These are phyloP conservation scores for Falco punctatus DNA, from an alignment of 2,113 vertebrate species.

Conservation along the genomic window DNA sequence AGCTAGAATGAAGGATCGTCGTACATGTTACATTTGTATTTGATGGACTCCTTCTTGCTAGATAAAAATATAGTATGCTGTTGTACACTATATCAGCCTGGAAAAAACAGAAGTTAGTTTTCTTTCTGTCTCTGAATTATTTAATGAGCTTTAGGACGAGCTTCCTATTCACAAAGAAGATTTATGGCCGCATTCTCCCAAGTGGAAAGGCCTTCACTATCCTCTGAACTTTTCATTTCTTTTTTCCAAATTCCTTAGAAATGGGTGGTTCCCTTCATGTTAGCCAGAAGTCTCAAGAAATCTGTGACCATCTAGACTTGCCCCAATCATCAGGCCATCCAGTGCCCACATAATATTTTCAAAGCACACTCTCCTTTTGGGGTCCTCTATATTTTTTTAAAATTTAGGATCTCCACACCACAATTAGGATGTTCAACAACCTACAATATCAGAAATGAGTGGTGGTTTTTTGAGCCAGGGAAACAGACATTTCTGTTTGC, in stretches of 20 bases:
- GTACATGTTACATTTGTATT: conserved; percentile 57
- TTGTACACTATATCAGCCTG: background rate
- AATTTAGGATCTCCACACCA: background rate
- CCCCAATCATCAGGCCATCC: background rate
- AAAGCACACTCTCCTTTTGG: background rate
- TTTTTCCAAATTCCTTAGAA: background rate
- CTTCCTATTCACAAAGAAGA: background rate
- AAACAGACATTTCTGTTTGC: background rate
- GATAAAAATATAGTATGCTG: conserved; percentile 32
- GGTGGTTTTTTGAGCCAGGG: background rate
- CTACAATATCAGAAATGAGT: background rate
- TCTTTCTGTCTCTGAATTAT: background rate
- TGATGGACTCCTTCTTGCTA: conserved; percentile 48
- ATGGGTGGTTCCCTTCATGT: background rate
- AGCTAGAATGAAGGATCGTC: conserved; percentile 60
- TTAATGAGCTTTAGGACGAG: background rate
- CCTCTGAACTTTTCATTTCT: background rate
- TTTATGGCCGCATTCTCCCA: background rate
- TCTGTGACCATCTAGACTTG: background rate
- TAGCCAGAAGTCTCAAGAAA: background rate
- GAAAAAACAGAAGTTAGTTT: conserved; percentile 2
- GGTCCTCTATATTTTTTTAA: background rate
- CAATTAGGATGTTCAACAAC: background rate
- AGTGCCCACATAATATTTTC: background rate
- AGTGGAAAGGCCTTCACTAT: background rate